A percentile compares a stretch with the other conserved stretches of the same genome.
Conservation (phyloP, 2,113 vertebrate genomes). For the Emberiza fucata region DNA sequence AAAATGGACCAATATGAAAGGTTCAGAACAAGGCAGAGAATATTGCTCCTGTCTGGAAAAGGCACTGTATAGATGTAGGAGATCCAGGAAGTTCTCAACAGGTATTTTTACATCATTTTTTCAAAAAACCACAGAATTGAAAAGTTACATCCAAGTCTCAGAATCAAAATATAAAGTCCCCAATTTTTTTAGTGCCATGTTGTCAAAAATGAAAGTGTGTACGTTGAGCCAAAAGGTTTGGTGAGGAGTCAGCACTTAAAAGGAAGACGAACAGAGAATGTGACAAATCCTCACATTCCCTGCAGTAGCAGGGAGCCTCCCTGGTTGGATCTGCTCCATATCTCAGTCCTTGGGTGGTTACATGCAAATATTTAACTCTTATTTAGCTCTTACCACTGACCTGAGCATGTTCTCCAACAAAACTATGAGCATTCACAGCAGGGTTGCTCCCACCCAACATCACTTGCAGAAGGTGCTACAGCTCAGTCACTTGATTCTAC, state of each 20-base stretch:
- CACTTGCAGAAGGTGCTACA: background rate
- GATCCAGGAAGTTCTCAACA: background rate
- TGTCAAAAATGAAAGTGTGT: background rate
- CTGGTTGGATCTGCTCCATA: background rate
- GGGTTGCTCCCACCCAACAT: background rate
- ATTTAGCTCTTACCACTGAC: background rate
- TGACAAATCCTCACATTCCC: background rate
- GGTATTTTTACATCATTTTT: background rate
- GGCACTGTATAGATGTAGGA: background rate
- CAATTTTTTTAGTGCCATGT: background rate
- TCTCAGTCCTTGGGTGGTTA: background rate
- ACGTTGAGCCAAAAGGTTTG: background rate
- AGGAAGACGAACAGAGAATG: background rate
- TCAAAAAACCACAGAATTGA: background rate
- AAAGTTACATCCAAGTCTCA: background rate
- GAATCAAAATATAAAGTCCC: background rate
- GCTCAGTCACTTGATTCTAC: background rate
- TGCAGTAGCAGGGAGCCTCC: background rate
- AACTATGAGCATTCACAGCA: background rate
- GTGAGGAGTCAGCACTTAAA: background rate
- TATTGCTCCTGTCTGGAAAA: background rate
- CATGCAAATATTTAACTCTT: background rate
- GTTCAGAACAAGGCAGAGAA: background rate
- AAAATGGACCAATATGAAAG: background rate
- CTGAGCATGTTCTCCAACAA: rapidly evolving